Evolutionary conservation across 2,797 vertebrate species (phyloP).

Genomic region (Smutsia temminckii): DNA sequence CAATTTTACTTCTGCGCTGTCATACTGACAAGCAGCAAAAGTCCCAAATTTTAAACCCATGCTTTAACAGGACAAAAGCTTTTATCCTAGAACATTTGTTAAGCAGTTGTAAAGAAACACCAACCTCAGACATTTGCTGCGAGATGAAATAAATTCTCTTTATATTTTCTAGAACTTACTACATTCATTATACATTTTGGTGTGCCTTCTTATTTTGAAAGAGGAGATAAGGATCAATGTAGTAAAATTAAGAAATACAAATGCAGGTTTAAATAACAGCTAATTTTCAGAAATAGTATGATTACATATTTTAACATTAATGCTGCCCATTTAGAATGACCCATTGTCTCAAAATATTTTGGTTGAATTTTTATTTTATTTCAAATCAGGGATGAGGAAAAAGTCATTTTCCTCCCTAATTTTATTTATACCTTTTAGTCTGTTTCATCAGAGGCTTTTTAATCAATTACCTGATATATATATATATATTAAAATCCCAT

Average conservation of each 20-base stretch:
- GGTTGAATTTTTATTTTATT: neutral
- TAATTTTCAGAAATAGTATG: slow-evolving; percentile 10
- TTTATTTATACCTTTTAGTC: neutral
- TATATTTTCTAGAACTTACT: neutral
- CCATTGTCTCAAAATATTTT: neutral
- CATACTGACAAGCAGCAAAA: neutral
- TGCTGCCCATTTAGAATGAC: neutral
- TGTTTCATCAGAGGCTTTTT: neutral
- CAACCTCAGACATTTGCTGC: neutral
- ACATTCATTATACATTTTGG: neutral
- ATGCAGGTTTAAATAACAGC: neutral
- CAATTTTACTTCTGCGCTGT: neutral
- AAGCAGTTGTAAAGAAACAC: neutral
- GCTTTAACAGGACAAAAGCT: neutral
- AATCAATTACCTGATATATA: neutral
- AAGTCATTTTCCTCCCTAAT: neutral
- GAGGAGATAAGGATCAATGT: neutral
- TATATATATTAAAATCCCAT: neutral
- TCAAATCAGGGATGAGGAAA: neutral
- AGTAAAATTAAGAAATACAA: neutral
- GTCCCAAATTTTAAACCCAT: neutral
- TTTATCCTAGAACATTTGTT: neutral
- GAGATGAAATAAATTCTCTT: neutral
- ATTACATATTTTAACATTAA: neutral
- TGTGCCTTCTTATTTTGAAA: neutral